Base-by-base conservation (phyloP, 2,797 vertebrate genomes). In the Malacoctenus gilli region DNA sequence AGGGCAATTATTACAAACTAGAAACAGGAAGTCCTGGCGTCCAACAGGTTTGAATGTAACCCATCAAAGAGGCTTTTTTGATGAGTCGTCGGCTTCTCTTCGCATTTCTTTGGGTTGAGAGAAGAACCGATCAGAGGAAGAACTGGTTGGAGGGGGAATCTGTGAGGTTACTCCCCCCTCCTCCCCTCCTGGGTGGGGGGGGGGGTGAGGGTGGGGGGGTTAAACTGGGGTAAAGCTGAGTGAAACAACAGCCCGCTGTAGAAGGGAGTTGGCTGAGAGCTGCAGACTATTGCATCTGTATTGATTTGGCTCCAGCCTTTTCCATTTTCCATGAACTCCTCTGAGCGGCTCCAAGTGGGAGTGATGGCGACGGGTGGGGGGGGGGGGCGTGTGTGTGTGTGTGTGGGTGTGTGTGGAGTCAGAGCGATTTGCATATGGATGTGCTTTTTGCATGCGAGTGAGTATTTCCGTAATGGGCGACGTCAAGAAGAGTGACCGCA, bases 291-390 rank as follows among this genome's bases (percentile, higher is more conserved):
- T 90, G 89, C 89, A 89, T 91, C 89, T 86, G 85, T 91, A 93
- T 93, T 64, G 91, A 92, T 92, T 81, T 68, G 72, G 71, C 83
- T 86, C 71, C 71, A 73, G 85, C 87, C 83, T 91, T 90, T 87
- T 92, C 87, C 86, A 89, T 91, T 91, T 89, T 90, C 88, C 86
- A 92, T 91, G 89, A 91, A 90, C 87, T 91, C 83, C 80, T 82
- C 83, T 70, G 83, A 86, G 86, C 81, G 67, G 79, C 83, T 89
- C 72, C 70, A 79, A 83, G 88, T 87, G 79, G 77, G 82, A 86
- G 79, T 84, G 86, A 87, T 85, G 75, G 79, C 79, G 73, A 11
- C 83, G 75, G 78, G 77, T 71, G 75, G 79, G 79, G 73, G 73
- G 79, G 79, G 72, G 77, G 77, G 82, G 85, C n/a, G n/a, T n/a